Base-by-base conservation (phyloP, 2,888 invertebrate genomes). In the Dasypogon diadema region DNA sequence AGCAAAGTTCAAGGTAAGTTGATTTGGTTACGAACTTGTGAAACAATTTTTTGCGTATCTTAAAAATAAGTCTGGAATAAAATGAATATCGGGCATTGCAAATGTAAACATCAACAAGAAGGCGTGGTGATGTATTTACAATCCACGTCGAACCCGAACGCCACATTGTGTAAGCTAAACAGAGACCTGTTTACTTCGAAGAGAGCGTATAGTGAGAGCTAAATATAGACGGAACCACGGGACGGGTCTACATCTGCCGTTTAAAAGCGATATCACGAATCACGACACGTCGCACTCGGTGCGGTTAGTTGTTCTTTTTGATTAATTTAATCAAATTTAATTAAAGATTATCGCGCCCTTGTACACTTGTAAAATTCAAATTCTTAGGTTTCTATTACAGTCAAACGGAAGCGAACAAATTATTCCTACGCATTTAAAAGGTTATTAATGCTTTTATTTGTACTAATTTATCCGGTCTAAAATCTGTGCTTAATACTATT, bases 1-100 rank as follows among this genome's bases (percentile, higher is more conserved):
- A 84, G 83, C 74, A 82, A 82, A 79, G 85, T 85, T 76, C 84
- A 85, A 85, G 85, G 85, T 85, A 84, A 58, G 14, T 37, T n/a
- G n/a, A n/a, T n/a, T n/a, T n/a, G n/a, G 14, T 8, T n/a, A 14
- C 5, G n/a, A 37, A 46, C 14, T 48, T 24, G 8, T 22, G 1
- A 10, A 10, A 48, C 22, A 65, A 24, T 22, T n/a, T 65, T 65
- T 46, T 65, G 48, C 65, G 26, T 24, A 65, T 46, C 22, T 2
- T 46, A 21, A n/a, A 3, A 46, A 42, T 2, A 5, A 42, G 3
- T 42, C 42, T 30, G 30, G 30, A 30, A 42, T 12, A 12, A 6
- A 42, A 4, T 14, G 14, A 10, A 30, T 24, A 4, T 26, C 30
- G 16, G 12, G 24, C 26, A n/a, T 5, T 8, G 14, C 10, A 14